Base-by-base conservation (phyloP, 2,888 invertebrate genomes). In the Lordiphosa andalusiaca region DNA sequence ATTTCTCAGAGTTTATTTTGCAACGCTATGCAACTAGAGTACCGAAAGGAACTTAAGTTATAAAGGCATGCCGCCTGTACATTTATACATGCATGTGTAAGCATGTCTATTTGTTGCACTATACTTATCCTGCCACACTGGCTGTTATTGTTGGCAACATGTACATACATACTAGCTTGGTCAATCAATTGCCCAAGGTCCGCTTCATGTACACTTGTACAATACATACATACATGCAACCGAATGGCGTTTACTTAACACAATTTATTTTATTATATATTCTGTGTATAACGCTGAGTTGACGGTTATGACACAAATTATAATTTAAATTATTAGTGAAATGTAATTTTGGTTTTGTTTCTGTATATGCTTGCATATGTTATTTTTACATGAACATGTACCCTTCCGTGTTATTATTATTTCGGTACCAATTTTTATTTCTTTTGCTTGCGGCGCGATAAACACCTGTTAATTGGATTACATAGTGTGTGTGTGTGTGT, bases 351-450 rank as follows among this genome's bases (percentile, higher is more conserved):
- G 51, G 53, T 74, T 81, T 74, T 62, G 56, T 53, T 40, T 55
- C 50, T 58, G 49, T 64, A 62, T 64, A 62, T 58, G 51, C 58
- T 57, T 64, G 52, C 42, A 51, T 48, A 55, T 50, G 52, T 61
- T 61, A 52, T 37, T 53, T 60, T 77, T 74, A 74, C 68, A 82
- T 82, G 78, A 74, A 71, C 82, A 77, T 73, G 62, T 71, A 58
- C 49, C 49, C 49, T 49, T 49, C 33, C 30, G 33, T 33, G 33
- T 44, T 33, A 33, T 30, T 59, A 59, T 71, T 69, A 58, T 76
- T 81, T 73, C 56, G 60, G 67, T 77, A 71, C 78, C 78, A 82
- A 77, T 81, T 74, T 70, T 54, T 81, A 81, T 56, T 48, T 49
- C 39, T 44, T 42, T 44, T 44, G 33, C 3, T 16, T 30, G 44